Percentiles rank a stretch among this genome's conserved stretches.
phyloP scores from a whole-genome alignment of 2,113 vertebrate species.

The Colius striatus region DNA sequence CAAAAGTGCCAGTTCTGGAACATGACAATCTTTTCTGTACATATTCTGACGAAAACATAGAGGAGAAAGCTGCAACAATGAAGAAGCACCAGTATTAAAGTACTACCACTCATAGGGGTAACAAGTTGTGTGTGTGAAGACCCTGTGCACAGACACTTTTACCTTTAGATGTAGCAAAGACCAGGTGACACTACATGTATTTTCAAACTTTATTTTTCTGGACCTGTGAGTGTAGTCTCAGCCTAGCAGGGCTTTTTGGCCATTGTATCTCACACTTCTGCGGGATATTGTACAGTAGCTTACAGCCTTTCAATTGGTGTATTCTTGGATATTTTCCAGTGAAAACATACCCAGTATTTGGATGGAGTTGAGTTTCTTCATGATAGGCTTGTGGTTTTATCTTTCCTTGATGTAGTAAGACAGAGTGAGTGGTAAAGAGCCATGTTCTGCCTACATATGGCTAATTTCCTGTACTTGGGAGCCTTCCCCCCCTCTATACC shows the following conservation, averaged over 20 bases:
- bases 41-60: background rate
- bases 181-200: background rate
- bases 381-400: background rate
- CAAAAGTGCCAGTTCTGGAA: background rate
- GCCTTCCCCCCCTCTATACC: background rate
- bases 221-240: background rate
- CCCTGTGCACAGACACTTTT: background rate
- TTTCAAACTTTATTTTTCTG: background rate
- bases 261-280: fast-evolving
- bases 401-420: background rate
- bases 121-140: background rate
- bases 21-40: fast-evolving
- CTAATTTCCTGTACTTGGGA: background rate
- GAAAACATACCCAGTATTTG: background rate
- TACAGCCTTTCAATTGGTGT: background rate
- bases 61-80: background rate
- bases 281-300: too few relatives aligned
- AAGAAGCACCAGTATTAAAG: background rate
- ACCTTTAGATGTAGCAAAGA: fast-evolving
- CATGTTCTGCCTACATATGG: background rate
- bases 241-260: fast-evolving
- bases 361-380: background rate
- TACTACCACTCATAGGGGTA: background rate
- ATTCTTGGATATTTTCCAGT: background rate
- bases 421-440: background rate